Base-by-base conservation (phyloP, 2,888 invertebrate genomes). In the Drosophila paranaensis region DNA sequence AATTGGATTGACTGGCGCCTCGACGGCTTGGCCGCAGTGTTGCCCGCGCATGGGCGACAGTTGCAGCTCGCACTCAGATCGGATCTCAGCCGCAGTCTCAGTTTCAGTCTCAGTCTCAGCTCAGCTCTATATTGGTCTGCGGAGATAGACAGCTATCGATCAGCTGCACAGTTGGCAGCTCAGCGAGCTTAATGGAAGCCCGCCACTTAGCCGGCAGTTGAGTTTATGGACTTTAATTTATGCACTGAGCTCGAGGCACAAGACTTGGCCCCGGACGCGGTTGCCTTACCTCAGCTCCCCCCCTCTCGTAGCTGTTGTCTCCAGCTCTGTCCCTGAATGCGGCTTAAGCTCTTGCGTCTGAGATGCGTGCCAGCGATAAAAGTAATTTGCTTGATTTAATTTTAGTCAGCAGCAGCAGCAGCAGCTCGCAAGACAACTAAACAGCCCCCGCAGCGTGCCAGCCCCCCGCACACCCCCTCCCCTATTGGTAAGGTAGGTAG, bases 361-460 rank as follows among this genome's bases (percentile, higher is more conserved):
- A 84, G 89, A 86, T 86, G 87, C 82, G 89, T 87, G 89, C 84
- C 87, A 81, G 81, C 82, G 86, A 87, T 86, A 86, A 88, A 86
- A 88, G 89, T 88, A 86, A 86, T 86, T 86, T 86, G 86, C 86
- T 86, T 86, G 86, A 86, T 86, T 86, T 86, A 88, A 86, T 86
- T 88, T 86, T 82, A 84, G 85, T 85, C 84, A 88, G 88, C 20
- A 20, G 20, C 20, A 20, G 20, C 20, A 20, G 20, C 20, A 20
- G 20, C 85, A 79, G 84, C 88, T 83, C 87, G 79, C 82, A 81
- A 81, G 86, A 82, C 81, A 82, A 79, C 74, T 60, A 60, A 75
- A 74, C 83, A 78, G 70, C 78, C 85, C 82, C 77, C 79, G 79
- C 79, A 77, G 79, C 72, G 37, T 39, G 55, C 40, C 37, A 39